Conservation (phyloP, 2,797 vertebrate species). For the Galago senegalensis region DNA sequence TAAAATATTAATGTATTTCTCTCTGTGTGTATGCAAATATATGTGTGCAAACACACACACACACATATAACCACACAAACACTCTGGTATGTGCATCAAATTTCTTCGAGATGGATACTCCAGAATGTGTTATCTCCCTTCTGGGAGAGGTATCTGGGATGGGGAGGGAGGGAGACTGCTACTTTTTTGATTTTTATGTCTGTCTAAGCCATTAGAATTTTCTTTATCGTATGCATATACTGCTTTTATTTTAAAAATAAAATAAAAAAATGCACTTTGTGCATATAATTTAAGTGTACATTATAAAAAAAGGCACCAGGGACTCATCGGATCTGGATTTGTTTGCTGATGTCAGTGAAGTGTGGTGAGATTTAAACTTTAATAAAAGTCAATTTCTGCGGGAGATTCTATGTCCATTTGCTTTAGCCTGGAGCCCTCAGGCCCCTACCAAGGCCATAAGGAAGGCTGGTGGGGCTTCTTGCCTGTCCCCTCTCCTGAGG, state of each 20-base stretch:
- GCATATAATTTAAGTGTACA: conserved; percentile 64
- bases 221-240: conserved; percentile 39
- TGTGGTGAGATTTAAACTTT: conserved; percentile 85
- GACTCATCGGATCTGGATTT: conserved; percentile 82
- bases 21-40: neutral
- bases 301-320: conserved; percentile 71
- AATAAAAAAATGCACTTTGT: conserved; percentile 65
- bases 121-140: neutral
- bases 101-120: neutral
- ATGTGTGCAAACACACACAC: neutral
- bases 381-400: conserved; percentile 53
- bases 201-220: neutral
- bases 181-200: conserved; percentile 36
- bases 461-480: neutral
- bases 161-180: neutral
- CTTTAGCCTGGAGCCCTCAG: neutral
- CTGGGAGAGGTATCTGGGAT: neutral
- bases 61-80: neutral
- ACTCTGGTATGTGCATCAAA: too few species aligned
- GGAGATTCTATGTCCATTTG: neutral
- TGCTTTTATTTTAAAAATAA: conserved; percentile 78
- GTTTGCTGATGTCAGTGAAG: conserved; percentile 85
- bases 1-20: neutral
- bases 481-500: too few species aligned
- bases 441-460: neutral